Percentiles rank a stretch among this genome's conserved stretches.
Conservation (phyloP, 2,888 invertebrate species). For the Tinea trinotella region DNA sequence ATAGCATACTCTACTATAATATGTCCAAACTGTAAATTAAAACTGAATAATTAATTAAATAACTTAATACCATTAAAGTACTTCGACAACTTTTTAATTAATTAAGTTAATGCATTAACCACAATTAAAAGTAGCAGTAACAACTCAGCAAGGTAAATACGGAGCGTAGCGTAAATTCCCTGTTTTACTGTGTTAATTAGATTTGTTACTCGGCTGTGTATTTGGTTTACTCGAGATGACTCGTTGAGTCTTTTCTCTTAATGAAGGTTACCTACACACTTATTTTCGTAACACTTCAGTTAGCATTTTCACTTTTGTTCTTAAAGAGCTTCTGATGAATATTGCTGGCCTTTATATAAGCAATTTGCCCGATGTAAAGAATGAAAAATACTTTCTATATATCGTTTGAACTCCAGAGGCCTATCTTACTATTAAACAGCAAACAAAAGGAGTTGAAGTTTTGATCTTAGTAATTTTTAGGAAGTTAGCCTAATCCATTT, state of each 20-base stretch:
- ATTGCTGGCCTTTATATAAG: not conserved
- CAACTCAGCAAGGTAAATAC: constrained; percentile 3
- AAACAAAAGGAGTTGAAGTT: no score
- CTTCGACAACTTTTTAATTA: not conserved
- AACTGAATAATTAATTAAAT: not conserved
- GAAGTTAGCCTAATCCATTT: no score
- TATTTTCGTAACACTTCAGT: constrained; percentile 1
- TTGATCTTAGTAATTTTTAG: no score
- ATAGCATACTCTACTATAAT: not conserved
- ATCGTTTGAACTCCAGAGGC: no score
- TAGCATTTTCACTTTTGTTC: constrained; percentile 1
- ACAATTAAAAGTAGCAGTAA: constrained; percentile 12
- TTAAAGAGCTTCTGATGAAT: not conserved
- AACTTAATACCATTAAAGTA: not conserved
- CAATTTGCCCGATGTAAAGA: no score
- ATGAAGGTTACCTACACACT: constrained; percentile 1
- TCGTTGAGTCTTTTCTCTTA: constrained; percentile 13
- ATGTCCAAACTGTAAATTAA: not conserved
- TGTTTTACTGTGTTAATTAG: constrained; percentile 15
- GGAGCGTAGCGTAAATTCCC: not conserved
- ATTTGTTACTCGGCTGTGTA: constrained; percentile 16
- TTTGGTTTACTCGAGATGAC: constrained; percentile 14
- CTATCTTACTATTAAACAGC: no score
- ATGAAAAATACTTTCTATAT: no score
- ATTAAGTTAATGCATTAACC: constrained; percentile 12